Conservation (phyloP, 2,888 invertebrate species). For the Coenonympha glycerion region DNA sequence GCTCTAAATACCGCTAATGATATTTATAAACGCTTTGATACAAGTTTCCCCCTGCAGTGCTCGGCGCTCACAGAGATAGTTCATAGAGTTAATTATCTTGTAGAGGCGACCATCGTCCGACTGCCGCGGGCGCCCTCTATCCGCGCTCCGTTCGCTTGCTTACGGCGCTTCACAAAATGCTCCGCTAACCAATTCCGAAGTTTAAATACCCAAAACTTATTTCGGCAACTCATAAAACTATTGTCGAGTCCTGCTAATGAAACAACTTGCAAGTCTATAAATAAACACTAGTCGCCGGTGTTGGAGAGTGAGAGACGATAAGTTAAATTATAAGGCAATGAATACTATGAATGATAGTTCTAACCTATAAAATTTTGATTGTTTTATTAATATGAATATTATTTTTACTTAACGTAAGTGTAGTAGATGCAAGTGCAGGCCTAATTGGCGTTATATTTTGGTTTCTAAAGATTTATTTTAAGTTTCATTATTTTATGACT, state of each 20-base stretch:
- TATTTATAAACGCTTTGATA: conserved; percentile 59
- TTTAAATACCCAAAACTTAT: conserved; percentile 69
- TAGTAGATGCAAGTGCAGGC: too few relatives aligned
- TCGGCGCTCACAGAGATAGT: conserved; percentile 56
- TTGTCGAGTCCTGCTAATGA: conserved; percentile 49
- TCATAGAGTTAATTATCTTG: conserved; percentile 70
- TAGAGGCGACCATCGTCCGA: conserved; percentile 43
- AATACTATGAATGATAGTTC: too few relatives aligned
- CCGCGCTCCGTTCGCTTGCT: conserved; percentile 33
- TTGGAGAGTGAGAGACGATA: neutral
- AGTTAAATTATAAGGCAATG: neutral
- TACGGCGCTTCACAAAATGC: conserved; percentile 56
- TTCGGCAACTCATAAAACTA: conserved; percentile 71
- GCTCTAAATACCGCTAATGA: conserved; percentile 15
- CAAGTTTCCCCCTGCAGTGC: conserved; percentile 60
- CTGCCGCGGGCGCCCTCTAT: conserved; percentile 50
- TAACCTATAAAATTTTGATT: too few relatives aligned
- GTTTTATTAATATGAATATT: too few relatives aligned
- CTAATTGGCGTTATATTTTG: too few relatives aligned
- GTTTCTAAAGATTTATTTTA: too few relatives aligned
- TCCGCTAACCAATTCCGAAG: conserved; percentile 65
- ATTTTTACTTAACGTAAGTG: too few relatives aligned
- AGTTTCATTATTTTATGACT: too few relatives aligned
- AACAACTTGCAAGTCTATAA: conserved; percentile 39
- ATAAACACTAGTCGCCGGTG: conserved; percentile 27